Conservation (phyloP, 2,113 vertebrate genomes). For the Bombycilla garrulus region DNA sequence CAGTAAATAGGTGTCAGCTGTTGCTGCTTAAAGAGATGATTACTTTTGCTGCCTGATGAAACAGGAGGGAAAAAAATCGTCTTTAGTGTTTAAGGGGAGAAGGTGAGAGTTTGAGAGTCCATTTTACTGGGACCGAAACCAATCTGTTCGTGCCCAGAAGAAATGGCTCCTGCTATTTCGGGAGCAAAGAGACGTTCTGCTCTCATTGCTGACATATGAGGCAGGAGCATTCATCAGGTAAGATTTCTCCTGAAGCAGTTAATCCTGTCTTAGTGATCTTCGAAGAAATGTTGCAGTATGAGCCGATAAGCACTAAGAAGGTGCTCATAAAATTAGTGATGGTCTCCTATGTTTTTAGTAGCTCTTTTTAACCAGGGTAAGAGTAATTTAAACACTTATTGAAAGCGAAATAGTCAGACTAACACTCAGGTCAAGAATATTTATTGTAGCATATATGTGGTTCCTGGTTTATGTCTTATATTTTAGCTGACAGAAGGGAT, state of each 20-base stretch:
- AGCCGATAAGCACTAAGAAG: background rate
- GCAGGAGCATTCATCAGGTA: background rate
- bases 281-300: background rate
- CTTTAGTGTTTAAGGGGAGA: background rate
- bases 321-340: background rate
- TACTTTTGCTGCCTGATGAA: background rate
- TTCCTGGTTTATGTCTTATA: background rate
- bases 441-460: background rate
- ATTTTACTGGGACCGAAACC: background rate
- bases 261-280: background rate
- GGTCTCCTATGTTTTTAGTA: background rate
- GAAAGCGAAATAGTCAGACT: background rate
- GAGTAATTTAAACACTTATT: background rate
- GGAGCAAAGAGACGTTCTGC: background rate
- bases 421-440: background rate
- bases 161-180: background rate
- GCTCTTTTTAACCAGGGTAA: background rate
- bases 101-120: background rate
- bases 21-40: constrained; percentile 8
- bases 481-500: background rate
- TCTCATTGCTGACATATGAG: background rate
- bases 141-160: background rate
- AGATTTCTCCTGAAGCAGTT: background rate
- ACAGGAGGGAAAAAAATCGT: background rate
- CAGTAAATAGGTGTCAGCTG: constrained; percentile 23